Evolutionary conservation across 35 echinoderm and acorn worm species (phyloP), one percentile per base, ranked within the genome.

Genomic region (Patiria miniata): DNA sequence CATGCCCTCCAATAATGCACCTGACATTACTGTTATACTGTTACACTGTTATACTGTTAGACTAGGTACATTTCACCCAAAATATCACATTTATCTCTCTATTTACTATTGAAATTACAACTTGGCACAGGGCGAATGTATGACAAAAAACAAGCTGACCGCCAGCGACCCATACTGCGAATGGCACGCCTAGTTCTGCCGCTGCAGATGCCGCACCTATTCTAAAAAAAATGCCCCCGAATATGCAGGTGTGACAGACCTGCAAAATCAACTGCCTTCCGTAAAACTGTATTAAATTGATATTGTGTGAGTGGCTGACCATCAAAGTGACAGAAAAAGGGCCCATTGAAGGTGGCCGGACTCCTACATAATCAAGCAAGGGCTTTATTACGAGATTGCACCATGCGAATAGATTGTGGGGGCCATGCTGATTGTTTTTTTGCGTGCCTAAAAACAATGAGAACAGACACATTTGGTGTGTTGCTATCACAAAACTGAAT

Each of bases 301-400:
- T 47, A 33, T 52, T 36, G 29, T 6, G 7, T 83, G 3, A 83
- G 9, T 7, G 81, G 81, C 8, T 18, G 9, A 0, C 81, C 52
- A 59, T 83, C 79, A 83, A 83, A 83, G 52, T 83, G 81, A 59
- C 81, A 83, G 51, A 83, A 57, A 51, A 57, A 39, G 53, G n/a
- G 3, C 26, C 28, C 2, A 7, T 23, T 2, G 2, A 34, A 0
- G 4, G 18, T 7, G 81, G 81, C 8, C 81, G 26, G 28, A 83
- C 34, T 22, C 2, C 47, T 5, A 57, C 7, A 39, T 28, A 83
- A 57, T 58, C 32, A 1, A 36, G 7, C 8, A 83, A 54, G 57
- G 7, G 52, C 8, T n/a, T 15, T 28, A 7, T 33, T 1, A 36
- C 7, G 19, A 47, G 17, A 2, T 2, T 34, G 16, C 7, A 56